Conservation (phyloP, 2,113 vertebrate species). For the Tetrao urogallus region DNA sequence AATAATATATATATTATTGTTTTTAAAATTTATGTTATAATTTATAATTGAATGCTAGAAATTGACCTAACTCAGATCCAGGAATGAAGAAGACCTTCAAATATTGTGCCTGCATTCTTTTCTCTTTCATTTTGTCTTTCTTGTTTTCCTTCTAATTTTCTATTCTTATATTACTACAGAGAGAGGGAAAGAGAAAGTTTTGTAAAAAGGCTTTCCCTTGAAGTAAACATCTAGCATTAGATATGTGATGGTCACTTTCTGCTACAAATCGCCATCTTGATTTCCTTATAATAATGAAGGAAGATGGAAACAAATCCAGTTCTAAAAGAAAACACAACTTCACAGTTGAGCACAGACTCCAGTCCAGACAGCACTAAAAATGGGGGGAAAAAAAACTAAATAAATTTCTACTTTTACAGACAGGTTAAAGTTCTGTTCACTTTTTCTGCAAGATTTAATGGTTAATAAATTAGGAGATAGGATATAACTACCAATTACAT, state of each 20-base stretch:
- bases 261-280: neutral
- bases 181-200: neutral
- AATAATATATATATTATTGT: too few relatives aligned
- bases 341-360: neutral
- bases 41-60: neutral
- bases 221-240: neutral
- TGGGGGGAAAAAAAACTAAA: neutral
- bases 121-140: neutral
- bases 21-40: too few relatives aligned
- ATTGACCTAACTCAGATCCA: neutral
- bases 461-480: neutral
- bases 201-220: neutral
- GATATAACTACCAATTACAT: neutral
- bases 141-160: neutral
- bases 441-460: neutral
- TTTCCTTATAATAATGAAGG: neutral
- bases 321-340: neutral
- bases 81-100: neutral
- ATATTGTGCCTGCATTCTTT: neutral
- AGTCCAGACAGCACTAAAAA: fast-evolving
- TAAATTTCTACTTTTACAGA: neutral
- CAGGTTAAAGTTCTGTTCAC: neutral
- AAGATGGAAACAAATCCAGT: neutral
- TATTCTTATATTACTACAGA: neutral
- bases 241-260: too few relatives aligned